phyloP scores from a whole-genome alignment of 2,888 invertebrate genomes.

The Epinotia nisella region DNA sequence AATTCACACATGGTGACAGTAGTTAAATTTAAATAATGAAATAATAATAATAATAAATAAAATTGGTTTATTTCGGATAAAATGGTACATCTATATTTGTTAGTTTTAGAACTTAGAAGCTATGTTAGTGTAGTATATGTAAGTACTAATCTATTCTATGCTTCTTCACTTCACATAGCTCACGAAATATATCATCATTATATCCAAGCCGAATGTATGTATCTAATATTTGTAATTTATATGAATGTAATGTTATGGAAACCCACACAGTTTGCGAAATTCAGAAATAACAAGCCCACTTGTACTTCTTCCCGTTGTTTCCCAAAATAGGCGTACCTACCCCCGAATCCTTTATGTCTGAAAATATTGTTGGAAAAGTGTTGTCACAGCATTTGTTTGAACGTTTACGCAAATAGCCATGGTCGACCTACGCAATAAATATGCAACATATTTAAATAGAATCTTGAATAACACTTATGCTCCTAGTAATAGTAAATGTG shows the following conservation, averaged over 20 bases:
- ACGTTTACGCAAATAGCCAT: constrained; percentile 36
- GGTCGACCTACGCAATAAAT: constrained; percentile 34
- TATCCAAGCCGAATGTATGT: no score
- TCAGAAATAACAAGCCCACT: background rate
- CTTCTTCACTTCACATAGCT: no score
- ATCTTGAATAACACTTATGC: constrained; percentile 1
- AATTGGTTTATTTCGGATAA: no score
- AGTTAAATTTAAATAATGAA: no score
- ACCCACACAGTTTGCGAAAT: background rate
- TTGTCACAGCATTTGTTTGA: constrained; percentile 31
- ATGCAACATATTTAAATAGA: constrained; percentile 16
- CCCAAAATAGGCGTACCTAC: background rate
- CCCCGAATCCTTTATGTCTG: background rate
- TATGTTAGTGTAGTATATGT: no score
- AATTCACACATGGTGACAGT: no score
- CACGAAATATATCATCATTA: no score
- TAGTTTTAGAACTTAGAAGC: no score
- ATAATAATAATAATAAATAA: no score
- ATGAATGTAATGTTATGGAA: background rate
- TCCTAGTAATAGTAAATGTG: constrained; percentile 15
- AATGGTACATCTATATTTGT: no score
- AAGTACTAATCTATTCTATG: no score
- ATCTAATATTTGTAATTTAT: no score
- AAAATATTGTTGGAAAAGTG: constrained; percentile 1
- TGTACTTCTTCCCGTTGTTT: constrained; percentile 16